These are phyloP conservation scores for Saccopteryx bilineata DNA, from an alignment of 2,113 vertebrate species.

Conservation along the genomic window DNA sequence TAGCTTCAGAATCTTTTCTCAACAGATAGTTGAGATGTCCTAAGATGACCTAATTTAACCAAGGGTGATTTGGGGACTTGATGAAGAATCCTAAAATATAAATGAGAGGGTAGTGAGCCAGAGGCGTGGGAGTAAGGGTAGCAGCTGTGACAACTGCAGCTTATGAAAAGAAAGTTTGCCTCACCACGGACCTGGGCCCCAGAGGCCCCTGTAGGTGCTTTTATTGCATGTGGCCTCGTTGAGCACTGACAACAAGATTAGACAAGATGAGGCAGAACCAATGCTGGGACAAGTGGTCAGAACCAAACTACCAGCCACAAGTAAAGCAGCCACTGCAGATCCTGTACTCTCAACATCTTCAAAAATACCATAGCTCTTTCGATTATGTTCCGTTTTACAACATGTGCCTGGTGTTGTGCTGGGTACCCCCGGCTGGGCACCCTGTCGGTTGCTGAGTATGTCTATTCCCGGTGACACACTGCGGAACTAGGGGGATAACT, in stretches of 20 bases:
- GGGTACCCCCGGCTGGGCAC: too few species aligned
- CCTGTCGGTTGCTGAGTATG: rapidly evolving
- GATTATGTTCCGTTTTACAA: background rate
- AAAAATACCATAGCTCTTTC: too few species aligned
- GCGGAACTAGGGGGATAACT: background rate
- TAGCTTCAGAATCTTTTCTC: background rate
- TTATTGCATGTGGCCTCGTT: background rate
- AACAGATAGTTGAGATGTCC: background rate
- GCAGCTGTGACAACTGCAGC: conserved; percentile 75
- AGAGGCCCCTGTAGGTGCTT: too few species aligned
- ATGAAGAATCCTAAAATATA: background rate
- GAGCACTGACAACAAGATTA: background rate
- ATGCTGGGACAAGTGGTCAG: background rate
- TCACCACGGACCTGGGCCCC: rapidly evolving
- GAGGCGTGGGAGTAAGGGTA: background rate
- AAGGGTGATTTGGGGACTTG: background rate
- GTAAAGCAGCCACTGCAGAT: too few species aligned
- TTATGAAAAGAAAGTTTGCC: background rate
- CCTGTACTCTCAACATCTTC: background rate
- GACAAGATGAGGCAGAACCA: background rate
- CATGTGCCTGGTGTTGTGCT: rapidly evolving
- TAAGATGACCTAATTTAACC: background rate
- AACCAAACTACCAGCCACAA: rapidly evolving
- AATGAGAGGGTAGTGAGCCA: background rate
- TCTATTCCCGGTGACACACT: background rate